Base-by-base conservation (phyloP, 92 coral and sea anemone species). In the Paramuricea clavata region DNA sequence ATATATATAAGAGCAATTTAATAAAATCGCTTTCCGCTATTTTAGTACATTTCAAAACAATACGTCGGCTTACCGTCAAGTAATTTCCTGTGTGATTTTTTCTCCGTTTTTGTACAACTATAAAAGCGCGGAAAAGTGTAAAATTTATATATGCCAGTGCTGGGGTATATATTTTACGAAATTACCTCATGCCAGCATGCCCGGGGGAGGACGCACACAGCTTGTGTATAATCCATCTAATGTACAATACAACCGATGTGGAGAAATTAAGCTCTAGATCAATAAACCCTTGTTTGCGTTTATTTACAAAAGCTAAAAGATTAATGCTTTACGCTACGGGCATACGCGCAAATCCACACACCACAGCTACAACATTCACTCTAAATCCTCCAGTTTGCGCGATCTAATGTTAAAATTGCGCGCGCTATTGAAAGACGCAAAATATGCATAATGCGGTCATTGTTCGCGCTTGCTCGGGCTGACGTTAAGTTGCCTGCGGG, bases 21-120 rank as follows among this genome's bases (percentile, higher is more conserved):
- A 65, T 65, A 28, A 31, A 28, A 65, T 65, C 72, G 27, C 72
- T 65, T 65, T 65, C 36, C 72, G 72, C 72, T 17, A 60, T 60
- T 28, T 19, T 19, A 31, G 41, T 30, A 19, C 72, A 8, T 25
- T 65, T 65, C 72, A 65, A 65, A 65, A 65, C 72, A 65, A 65
- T 39, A 31, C 28, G 68, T 6, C 12, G 39, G 72, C 72, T 65
- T 31, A 65, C 9, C 41, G 5, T 19, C 28, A 0, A 19, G 39
- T 9, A 28, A 28, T 65, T 65, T 65, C 72, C 72, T 65, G 72
- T 16, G 72, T 10, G 41, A 65, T 65, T 65, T 65, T 21, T 65
- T 12, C 36, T 12, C 8, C 33, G 68, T 60, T 60, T 47, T 60
- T 33, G 68, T 60, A 60, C 68, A 28, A 9, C 31, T 60, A n/a